These are phyloP conservation scores for Idaea biselata DNA, from an alignment of 2,888 invertebrate species.

Conservation along the genomic window DNA sequence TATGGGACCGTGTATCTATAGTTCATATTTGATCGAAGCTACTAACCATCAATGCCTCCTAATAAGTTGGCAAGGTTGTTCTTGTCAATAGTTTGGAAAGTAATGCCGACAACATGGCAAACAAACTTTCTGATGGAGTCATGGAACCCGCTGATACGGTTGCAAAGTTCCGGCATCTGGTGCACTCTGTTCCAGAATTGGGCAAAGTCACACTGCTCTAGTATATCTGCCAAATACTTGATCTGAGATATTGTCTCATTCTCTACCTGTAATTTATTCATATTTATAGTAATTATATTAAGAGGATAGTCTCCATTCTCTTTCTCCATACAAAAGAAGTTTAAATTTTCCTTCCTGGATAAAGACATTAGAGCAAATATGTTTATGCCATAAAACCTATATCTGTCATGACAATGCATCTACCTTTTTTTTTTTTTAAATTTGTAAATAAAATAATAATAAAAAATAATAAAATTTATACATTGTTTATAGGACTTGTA, in stretches of 20 bases:
- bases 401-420: no score
- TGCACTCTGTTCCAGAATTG: conserved; percentile 92
- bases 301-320: no score
- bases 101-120: conserved; percentile 97
- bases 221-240: conserved; percentile 92
- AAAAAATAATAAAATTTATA: no score
- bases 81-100: conserved; percentile 96
- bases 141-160: conserved; percentile 92
- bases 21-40: background rate
- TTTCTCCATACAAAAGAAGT: no score
- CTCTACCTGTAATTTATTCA: conserved; percentile 80
- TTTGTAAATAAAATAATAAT: no score
- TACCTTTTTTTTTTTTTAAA: no score
- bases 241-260: conserved; percentile 94
- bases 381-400: no score
- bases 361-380: no score
- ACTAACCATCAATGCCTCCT: conserved; percentile 92
- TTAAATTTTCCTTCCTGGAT: no score
- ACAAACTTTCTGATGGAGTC: conserved; percentile 98
- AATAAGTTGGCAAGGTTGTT: conserved; percentile 89
- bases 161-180: conserved; percentile 87
- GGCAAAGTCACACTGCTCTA: conserved; percentile 96
- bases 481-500: no score
- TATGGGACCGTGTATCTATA: no score
- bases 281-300: background rate